A percentile compares a stretch with the other conserved stretches of the same genome.
Evolutionary conservation across 2,113 vertebrate species (phyloP).

Genomic region (Abramis brama): DNA sequence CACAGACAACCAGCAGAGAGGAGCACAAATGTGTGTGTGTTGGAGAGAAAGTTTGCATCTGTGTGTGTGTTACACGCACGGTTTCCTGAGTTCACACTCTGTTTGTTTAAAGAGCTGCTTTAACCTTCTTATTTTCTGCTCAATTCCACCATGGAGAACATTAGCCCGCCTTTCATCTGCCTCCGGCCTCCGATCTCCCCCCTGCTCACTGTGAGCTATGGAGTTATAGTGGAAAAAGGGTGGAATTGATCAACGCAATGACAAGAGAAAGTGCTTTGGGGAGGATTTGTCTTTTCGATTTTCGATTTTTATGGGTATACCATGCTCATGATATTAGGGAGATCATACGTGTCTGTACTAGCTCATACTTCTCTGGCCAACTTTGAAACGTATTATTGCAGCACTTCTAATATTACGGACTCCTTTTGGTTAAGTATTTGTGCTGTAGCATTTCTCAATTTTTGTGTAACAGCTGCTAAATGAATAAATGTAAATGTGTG

Average conservation of each 20-base stretch:
- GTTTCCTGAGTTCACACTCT: constrained; percentile 67
- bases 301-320: constrained; percentile 19
- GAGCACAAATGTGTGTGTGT: constrained; percentile 33
- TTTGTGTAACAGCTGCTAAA: constrained; percentile 1
- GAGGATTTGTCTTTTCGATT: constrained; percentile 63
- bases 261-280: constrained; percentile 53
- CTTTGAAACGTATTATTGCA: background rate
- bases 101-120: constrained; percentile 72
- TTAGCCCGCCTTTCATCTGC: constrained; percentile 71
- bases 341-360: background rate
- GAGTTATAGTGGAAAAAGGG: constrained; percentile 44
- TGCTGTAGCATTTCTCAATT: background rate
- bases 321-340: background rate
- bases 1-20: constrained; percentile 26
- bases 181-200: constrained; percentile 58
- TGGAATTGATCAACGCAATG: constrained; percentile 48
- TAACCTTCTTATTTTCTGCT: constrained; percentile 73
- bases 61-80: constrained; percentile 40
- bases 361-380: background rate
- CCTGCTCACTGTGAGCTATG: constrained; percentile 44
- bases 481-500: constrained; percentile 1
- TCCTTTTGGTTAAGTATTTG: background rate
- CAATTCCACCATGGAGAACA: constrained; percentile 69
- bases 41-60: background rate
- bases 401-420: background rate